These are phyloP conservation scores for Drosophila arawakana DNA, from an alignment of 1,140 invertebrate species.

Conservation along the genomic window DNA sequence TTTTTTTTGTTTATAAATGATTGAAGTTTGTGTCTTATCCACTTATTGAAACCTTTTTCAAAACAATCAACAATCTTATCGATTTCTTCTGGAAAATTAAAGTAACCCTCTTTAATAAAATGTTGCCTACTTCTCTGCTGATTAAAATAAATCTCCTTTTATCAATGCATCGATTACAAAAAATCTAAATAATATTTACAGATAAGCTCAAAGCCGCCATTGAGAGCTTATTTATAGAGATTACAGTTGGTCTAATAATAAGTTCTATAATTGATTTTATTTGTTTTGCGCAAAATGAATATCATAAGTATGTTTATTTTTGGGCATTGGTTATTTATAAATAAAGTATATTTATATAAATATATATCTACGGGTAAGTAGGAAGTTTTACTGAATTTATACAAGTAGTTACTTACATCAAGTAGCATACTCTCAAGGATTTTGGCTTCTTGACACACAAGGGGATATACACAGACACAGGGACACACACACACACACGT, in stretches of 20 bases:
- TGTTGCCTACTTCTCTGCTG: no score
- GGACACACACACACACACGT: slow-evolving; percentile 5
- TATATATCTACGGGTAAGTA: not conserved
- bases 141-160: no score
- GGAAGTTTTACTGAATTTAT: slow-evolving; percentile 48
- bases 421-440: slow-evolving; percentile 41
- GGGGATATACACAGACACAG: not conserved
- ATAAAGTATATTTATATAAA: not conserved
- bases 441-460: slow-evolving; percentile 21
- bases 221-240: slow-evolving; percentile 2
- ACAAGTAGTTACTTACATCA: slow-evolving; percentile 56
- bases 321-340: not conserved
- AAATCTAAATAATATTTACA: no score
- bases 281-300: not conserved
- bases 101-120: no score
- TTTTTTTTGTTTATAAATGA: no score
- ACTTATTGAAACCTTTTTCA: no score
- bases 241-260: slow-evolving; percentile 10
- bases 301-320: slow-evolving; percentile 5
- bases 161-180: no score
- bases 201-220: not conserved
- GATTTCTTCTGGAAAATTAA: no score
- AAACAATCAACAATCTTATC: no score
- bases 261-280: slow-evolving; percentile 12
- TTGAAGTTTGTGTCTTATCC: no score